Conservation (phyloP, 2,113 vertebrate species). For the Coreoperca whiteheadi region DNA sequence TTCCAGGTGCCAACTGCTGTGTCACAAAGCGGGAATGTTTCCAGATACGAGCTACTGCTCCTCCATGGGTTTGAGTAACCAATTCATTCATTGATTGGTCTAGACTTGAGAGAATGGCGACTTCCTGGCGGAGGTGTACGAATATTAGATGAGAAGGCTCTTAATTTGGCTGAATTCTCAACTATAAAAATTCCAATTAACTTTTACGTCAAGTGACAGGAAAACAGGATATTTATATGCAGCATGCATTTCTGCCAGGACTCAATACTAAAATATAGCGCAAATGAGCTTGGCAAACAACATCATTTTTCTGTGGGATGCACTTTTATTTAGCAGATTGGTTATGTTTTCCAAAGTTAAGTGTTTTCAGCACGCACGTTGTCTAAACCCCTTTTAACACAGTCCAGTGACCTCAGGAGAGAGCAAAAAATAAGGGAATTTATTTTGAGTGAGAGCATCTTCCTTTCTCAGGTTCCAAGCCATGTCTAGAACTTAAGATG, state of each 20-base stretch:
- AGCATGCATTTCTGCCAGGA: slow-evolving; percentile 11
- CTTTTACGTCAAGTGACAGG: slow-evolving; percentile 31
- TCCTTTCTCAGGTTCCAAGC: slow-evolving; percentile 25
- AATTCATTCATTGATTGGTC: slow-evolving; percentile 60
- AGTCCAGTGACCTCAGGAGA: not conserved
- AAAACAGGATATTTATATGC: slow-evolving; percentile 29
- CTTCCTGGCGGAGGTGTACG: slow-evolving; percentile 37
- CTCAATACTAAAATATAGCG: not conserved
- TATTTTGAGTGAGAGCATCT: slow-evolving; percentile 25
- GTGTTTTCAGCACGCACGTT: not conserved
- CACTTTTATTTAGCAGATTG: not conserved
- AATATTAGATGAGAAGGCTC: slow-evolving; percentile 45
- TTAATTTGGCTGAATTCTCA: slow-evolving; percentile 36
- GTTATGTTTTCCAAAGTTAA: not conserved
- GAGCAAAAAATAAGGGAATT: not conserved
- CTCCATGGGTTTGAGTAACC: slow-evolving; percentile 40
- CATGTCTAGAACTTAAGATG: slow-evolving; percentile 44
- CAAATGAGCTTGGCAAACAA: slow-evolving; percentile 10
- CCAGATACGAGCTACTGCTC: slow-evolving; percentile 46
- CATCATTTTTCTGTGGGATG: not conserved
- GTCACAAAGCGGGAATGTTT: slow-evolving; percentile 46
- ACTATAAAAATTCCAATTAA: slow-evolving; percentile 45
- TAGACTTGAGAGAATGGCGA: slow-evolving; percentile 46
- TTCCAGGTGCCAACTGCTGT: slow-evolving; percentile 22
- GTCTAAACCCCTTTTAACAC: slow-evolving; percentile 6